These are phyloP conservation scores for Leptodactylus fuscus DNA, from an alignment of 2,113 vertebrate genomes.

Conservation along the genomic window DNA sequence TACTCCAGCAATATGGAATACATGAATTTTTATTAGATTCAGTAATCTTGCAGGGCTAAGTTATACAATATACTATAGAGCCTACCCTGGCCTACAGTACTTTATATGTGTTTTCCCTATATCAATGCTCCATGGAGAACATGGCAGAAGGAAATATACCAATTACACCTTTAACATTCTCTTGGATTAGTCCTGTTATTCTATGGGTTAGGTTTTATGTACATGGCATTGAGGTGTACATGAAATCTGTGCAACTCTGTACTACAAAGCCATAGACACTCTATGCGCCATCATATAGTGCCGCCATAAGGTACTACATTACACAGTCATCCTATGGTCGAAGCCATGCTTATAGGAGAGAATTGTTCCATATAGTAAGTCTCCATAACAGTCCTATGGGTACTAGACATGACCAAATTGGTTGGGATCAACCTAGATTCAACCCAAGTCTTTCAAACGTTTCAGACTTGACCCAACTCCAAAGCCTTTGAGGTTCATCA, in stretches of 20 bases:
- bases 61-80: slow-evolving; percentile 7
- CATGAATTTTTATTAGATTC: slow-evolving; percentile 31
- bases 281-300: not conserved
- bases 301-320: not conserved
- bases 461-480: too few relatives aligned
- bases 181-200: not conserved
- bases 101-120: not conserved
- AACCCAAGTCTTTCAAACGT: too few relatives aligned
- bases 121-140: not conserved
- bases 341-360: not conserved
- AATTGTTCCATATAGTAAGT: too few relatives aligned
- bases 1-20: slow-evolving; percentile 36
- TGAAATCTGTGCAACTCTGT: not conserved
- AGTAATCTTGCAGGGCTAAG: slow-evolving; percentile 16
- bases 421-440: too few relatives aligned
- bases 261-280: not conserved
- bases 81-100: slow-evolving; percentile 21
- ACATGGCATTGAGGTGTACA: not conserved
- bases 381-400: too few relatives aligned
- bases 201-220: not conserved
- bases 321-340: too few relatives aligned
- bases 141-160: not conserved
- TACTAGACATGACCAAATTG: too few relatives aligned
- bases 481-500: too few relatives aligned
- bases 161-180: not conserved